Evolutionary conservation across 2,113 vertebrate species (phyloP).

Genomic region (Rousettus leschenaultii): DNA sequence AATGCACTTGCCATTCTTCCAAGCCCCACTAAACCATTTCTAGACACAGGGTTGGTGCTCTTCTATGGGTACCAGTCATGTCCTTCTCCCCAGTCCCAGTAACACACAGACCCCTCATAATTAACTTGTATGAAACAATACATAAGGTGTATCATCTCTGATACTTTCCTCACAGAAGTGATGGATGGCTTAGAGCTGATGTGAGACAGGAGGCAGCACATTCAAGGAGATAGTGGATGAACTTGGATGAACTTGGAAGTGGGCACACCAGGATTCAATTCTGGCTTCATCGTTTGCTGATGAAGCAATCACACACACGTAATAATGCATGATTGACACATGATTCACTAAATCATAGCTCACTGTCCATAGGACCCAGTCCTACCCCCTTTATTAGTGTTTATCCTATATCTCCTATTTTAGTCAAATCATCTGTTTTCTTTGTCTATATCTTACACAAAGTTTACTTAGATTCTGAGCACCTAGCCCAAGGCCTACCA

Average conservation of each 20-base stretch:
- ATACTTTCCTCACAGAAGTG: not conserved
- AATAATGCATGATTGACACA: too few species aligned
- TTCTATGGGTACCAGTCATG: not conserved
- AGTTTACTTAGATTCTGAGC: not conserved
- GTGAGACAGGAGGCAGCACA: rapidly evolving
- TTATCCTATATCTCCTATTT: not conserved
- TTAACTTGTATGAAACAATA: not conserved
- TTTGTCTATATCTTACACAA: not conserved
- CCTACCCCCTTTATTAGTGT: not conserved
- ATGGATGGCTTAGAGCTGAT: not conserved
- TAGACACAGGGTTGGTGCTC: not conserved
- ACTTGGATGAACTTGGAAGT: not conserved
- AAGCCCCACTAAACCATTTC: not conserved
- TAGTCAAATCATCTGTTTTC: not conserved
- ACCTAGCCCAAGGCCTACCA: not conserved
- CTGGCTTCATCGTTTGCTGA: not conserved
- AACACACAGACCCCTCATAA: not conserved
- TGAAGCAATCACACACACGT: not conserved
- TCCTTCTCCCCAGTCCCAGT: not conserved
- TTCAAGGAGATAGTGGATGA: not conserved
- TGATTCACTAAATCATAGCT: not conserved
- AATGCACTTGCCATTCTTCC: not conserved
- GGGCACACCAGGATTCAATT: not conserved
- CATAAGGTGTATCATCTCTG: not conserved
- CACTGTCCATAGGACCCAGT: not conserved